Conservation (phyloP, 2,113 vertebrate species). For the Apodemus sylvaticus region DNA sequence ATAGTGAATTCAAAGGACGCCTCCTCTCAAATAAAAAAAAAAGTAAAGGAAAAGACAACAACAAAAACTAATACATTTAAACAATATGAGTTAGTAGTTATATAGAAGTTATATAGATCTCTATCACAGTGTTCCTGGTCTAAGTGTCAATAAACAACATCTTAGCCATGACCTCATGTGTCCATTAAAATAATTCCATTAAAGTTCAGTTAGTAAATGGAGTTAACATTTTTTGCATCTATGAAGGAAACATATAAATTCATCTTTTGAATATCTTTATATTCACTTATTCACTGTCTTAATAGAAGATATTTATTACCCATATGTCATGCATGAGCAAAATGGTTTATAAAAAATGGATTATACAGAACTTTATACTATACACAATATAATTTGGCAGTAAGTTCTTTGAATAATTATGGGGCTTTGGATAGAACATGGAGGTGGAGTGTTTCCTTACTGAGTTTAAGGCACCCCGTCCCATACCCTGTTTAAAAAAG, state of each 20-base stretch:
- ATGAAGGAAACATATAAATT: background rate
- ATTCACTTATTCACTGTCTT: background rate
- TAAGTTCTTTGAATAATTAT: too few relatives aligned
- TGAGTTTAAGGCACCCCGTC: too few relatives aligned
- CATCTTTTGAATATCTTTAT: background rate
- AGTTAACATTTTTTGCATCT: background rate
- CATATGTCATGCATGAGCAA: too few relatives aligned
- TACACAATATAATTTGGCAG: too few relatives aligned
- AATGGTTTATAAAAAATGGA: too few relatives aligned
- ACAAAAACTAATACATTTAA: background rate
- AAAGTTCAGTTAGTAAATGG: background rate
- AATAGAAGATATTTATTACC: too few relatives aligned
- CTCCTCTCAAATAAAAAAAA: background rate
- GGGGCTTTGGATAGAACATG: too few relatives aligned
- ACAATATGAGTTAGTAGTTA: background rate
- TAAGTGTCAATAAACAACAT: background rate
- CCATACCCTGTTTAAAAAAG: too few relatives aligned
- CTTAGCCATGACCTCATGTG: background rate
- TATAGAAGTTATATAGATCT: background rate
- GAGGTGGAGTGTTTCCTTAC: too few relatives aligned
- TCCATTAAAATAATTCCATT: background rate
- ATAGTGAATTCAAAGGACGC: background rate
- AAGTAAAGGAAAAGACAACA: background rate
- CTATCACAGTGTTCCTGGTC: background rate
- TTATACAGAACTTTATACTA: too few relatives aligned